phyloP scores from a whole-genome alignment of 2,113 vertebrate genomes.

The Calypte anna region DNA sequence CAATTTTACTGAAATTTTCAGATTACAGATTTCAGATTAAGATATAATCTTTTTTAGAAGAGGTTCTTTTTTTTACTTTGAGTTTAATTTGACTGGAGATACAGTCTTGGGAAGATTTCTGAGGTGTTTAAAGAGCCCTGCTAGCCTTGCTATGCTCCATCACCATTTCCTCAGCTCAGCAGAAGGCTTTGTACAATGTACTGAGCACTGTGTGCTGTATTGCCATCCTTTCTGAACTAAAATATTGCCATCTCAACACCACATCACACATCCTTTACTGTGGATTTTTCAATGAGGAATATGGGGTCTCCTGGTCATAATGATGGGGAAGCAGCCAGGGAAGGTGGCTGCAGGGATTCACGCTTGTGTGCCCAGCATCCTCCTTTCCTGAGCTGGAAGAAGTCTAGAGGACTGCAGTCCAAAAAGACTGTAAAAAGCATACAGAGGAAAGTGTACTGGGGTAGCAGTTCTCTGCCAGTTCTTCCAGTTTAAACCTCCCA shows the following conservation, averaged over 20 bases:
- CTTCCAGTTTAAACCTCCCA: background rate
- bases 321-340: background rate
- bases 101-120: background rate
- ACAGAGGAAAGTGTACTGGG: background rate
- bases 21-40: background rate
- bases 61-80: background rate
- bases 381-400: background rate
- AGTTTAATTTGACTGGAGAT: background rate
- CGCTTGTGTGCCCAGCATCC: background rate
- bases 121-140: background rate
- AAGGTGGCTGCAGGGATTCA: background rate
- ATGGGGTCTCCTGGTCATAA: background rate
- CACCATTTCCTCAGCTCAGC: background rate
- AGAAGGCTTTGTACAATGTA: background rate
- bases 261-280: background rate
- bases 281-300: background rate
- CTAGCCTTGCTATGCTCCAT: background rate
- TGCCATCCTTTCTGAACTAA: background rate
- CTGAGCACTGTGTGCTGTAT: rapidly evolving
- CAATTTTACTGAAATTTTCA: background rate
- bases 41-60: background rate
- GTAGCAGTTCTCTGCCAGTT: background rate
- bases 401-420: background rate
- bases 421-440: background rate
- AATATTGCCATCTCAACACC: background rate